Percentiles rank a stretch among this genome's conserved stretches.
Conservation (phyloP, 37 sponge, comb jelly and placozoan species). For the Aplysina aerophoba region DNA sequence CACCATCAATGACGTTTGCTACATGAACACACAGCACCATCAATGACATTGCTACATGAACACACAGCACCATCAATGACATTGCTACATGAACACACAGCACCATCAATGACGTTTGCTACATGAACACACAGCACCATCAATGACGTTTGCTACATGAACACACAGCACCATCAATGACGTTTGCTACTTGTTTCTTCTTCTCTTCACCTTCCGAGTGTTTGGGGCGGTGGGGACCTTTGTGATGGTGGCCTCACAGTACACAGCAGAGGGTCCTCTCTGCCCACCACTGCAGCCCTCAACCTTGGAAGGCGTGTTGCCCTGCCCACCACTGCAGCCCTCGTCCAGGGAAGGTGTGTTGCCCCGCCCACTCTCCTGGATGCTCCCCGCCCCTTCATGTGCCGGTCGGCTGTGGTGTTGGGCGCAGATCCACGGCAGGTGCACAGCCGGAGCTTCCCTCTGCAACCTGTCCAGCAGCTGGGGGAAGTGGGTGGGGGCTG, state of each 20-base stretch:
- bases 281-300: no score
- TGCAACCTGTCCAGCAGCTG: constrained; percentile 10
- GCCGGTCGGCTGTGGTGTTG: not conserved
- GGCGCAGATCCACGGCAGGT: constrained; percentile 54
- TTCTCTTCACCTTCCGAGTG: not conserved
- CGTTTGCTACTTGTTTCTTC: not conserved
- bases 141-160: no score
- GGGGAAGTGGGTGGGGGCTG: constrained; percentile 26
- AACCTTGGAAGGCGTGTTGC: no score
- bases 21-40: not conserved
- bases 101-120: no score
- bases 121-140: not conserved
- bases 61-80: not conserved
- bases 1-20: no score
- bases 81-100: not conserved
- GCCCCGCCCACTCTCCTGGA: not conserved
- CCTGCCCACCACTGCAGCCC: no score
- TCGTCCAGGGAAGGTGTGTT: no score
- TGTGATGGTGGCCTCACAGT: not conserved
- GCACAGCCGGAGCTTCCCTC: constrained; percentile 7
- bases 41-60: no score
- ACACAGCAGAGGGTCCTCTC: not conserved
- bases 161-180: not conserved
- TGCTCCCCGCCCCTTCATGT: not conserved
- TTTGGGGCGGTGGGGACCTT: not conserved